Percentiles rank a stretch among this genome's conserved stretches.
Evolutionary conservation across 2,888 invertebrate genomes (phyloP).

Genomic region (Volucella bombylans): DNA sequence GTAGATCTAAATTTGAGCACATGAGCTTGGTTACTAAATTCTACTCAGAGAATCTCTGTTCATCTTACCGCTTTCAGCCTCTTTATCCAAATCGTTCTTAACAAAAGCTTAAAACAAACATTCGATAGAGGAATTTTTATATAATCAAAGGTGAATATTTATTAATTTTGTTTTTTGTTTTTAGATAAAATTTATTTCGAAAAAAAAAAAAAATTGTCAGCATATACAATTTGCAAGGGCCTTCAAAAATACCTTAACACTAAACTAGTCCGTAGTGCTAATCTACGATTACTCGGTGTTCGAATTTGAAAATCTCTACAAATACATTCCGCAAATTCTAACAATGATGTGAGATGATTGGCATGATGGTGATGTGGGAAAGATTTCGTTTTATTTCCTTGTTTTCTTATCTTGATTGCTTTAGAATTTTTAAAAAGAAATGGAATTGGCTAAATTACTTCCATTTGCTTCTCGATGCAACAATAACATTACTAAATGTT

Average conservation of each 20-base stretch:
- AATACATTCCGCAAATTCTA: constrained; percentile 59
- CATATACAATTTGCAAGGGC: constrained; percentile 24
- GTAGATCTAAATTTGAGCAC: constrained; percentile 17
- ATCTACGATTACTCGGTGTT: constrained; percentile 9
- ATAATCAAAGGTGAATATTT: constrained; percentile 16
- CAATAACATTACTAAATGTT: no score
- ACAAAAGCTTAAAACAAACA: constrained; percentile 73
- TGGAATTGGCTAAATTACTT: no score
- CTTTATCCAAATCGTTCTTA: constrained; percentile 73
- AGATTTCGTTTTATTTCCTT: constrained; percentile 25
- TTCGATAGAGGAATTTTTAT: constrained; percentile 58
- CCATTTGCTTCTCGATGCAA: no score
- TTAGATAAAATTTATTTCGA: constrained; percentile 21
- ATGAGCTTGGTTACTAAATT: constrained; percentile 32
- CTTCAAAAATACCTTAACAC: constrained; percentile 19
- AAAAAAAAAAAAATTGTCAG: neutral
- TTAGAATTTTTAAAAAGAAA: no score
- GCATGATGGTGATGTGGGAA: neutral
- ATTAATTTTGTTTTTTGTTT: constrained; percentile 1
- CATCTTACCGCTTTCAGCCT: constrained; percentile 74
- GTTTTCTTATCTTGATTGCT: neutral
- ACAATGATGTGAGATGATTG: constrained; percentile 8
- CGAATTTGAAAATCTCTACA: constrained; percentile 26
- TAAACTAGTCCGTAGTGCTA: constrained; percentile 15
- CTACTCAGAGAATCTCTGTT: constrained; percentile 39